These are phyloP conservation scores for Drosophila quadrilineata DNA, from an alignment of 1,140 invertebrate species.

Conservation along the genomic window DNA sequence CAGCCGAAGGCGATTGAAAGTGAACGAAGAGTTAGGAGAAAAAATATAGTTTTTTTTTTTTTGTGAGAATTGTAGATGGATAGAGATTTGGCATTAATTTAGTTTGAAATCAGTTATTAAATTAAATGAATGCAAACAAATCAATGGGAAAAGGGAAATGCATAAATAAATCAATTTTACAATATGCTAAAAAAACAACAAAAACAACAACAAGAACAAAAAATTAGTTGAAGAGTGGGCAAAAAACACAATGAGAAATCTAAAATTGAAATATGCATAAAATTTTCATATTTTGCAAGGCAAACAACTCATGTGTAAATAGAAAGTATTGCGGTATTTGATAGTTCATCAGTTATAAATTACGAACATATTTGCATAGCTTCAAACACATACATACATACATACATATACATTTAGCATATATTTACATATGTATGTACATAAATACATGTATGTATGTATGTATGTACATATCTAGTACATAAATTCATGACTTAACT, in stretches of 20 bases:
- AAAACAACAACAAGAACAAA: slow-evolving; percentile 30
- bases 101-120: slow-evolving; percentile 66
- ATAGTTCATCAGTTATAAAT: slow-evolving; percentile 50
- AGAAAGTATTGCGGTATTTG: slow-evolving; percentile 41
- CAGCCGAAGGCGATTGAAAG: not conserved
- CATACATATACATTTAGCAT: too few relatives aligned
- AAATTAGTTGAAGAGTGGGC: not conserved
- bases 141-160: slow-evolving; percentile 45
- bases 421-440: too few relatives aligned
- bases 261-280: slow-evolving; percentile 43
- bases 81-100: slow-evolving; percentile 51
- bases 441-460: too few relatives aligned
- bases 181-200: slow-evolving; percentile 41
- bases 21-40: not conserved
- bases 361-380: slow-evolving; percentile 15
- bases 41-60: not conserved
- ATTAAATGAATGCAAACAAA: slow-evolving; percentile 65
- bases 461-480: too few relatives aligned
- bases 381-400: not conserved
- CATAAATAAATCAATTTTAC: slow-evolving; percentile 73
- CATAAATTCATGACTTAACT: not conserved
- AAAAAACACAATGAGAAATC: slow-evolving; percentile 14
- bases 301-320: slow-evolving; percentile 36
- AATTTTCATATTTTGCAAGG: slow-evolving; percentile 37
- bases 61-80: not conserved